Evolutionary conservation across 2,113 vertebrate genomes (phyloP), one percentile per base, ranked within the genome.

Genomic region (Sapayoa aenigma): DNA sequence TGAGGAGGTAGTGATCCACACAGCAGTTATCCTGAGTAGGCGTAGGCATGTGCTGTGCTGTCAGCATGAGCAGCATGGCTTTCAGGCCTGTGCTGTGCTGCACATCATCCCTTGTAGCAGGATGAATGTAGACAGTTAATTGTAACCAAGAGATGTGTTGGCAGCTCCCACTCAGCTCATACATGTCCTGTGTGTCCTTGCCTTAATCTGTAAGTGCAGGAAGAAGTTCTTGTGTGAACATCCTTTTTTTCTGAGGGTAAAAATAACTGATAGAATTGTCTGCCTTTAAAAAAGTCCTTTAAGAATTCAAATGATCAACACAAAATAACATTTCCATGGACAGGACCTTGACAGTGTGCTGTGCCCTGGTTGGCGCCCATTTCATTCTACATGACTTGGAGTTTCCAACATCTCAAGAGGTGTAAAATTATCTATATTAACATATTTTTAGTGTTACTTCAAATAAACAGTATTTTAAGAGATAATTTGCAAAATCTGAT

Each of bases 61-160:
- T 22, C 50, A 20, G 42, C 33, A 30, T 7, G 12, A 35, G 11
- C 5, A 31, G 5, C 7, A 7, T 7, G 33, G 28, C 19, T 73
- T 76, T 71, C 65, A 39, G 59, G 9, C 23, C 27, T 33, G 17
- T 30, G 23, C 20, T 27, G 12, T 47, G n/a, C 16, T 37, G 42
- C 23, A 49, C 1, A 0, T 44, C 52, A 50, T 6, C 37, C 24
- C 18, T 28, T 22, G 9, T 41, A 0, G 1, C 24, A 33, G 58
- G 52, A 24, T 35, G 27, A 44, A 28, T 0, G 1, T 4, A 49
- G 25, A 13, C 1, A 1, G 14, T 14, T 63, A 25, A 37, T 24
- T 68, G 65, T 27, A 37, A 44, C 11, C 39, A 49, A 41, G 47
- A n/a, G 58, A 3, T 5, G 3, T 20, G 14, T 33, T n/a, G 30